Conservation (phyloP, 2,797 vertebrate species). For the Florisuga fusca region DNA sequence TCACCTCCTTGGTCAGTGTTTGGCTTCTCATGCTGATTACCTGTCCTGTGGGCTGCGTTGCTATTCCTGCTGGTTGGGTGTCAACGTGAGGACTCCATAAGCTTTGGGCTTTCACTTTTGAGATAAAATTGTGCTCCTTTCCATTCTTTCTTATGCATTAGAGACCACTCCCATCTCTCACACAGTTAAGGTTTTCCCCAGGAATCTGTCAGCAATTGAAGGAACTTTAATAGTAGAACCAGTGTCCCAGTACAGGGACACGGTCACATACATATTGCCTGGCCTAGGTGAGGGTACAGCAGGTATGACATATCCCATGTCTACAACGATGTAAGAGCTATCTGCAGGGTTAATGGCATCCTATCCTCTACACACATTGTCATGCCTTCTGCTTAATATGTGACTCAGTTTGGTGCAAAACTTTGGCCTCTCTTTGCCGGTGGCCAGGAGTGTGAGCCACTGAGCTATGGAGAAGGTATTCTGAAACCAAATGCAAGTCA, state of each 20-base stretch:
- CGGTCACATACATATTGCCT: not conserved
- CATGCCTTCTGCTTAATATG: not conserved
- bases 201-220: not conserved
- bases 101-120: not conserved
- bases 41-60: not conserved
- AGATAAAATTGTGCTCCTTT: not conserved
- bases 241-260: not conserved
- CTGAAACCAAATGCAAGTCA: not conserved
- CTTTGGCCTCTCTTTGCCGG: not conserved
- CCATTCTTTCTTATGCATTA: not conserved
- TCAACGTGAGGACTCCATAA: not conserved
- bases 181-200: not conserved
- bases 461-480: not conserved
- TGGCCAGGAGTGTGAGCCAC: not conserved
- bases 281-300: not conserved
- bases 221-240: not conserved
- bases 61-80: not conserved
- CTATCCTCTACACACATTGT: not conserved
- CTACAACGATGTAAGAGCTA: not conserved
- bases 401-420: not conserved
- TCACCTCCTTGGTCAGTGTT: not conserved
- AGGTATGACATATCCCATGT: rapidly evolving
- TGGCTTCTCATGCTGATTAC: not conserved
- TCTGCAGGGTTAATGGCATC: not conserved
- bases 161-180: not conserved